A percentile compares a stretch with the other conserved stretches of the same genome.
phyloP scores from a whole-genome alignment of 2,888 invertebrate species.

The Pandemis heparana region DNA sequence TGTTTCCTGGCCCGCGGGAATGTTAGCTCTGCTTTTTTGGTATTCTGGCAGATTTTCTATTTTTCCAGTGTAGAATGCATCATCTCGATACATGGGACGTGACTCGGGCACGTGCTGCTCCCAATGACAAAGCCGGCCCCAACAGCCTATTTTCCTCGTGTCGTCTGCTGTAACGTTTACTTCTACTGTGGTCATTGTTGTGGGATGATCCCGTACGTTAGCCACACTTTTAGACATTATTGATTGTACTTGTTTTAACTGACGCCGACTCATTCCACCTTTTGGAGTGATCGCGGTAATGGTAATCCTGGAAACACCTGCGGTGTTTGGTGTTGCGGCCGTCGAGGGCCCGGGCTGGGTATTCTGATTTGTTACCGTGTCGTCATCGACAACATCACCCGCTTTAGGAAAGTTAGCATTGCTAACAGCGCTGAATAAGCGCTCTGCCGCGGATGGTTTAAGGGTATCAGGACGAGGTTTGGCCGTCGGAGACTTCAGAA shows the following conservation, averaged over 20 bases:
- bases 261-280: slow-evolving; percentile 65
- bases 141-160: slow-evolving; percentile 62
- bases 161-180: slow-evolving; percentile 53
- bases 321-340: slow-evolving; percentile 48
- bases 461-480: slow-evolving; percentile 43
- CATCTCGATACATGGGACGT: slow-evolving; percentile 79
- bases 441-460: slow-evolving; percentile 59
- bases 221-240: slow-evolving; percentile 60
- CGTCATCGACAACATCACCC: slow-evolving; percentile 61
- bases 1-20: slow-evolving; percentile 60
- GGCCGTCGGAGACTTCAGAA: slow-evolving; percentile 50
- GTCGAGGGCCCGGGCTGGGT: slow-evolving; percentile 35
- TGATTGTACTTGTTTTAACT: slow-evolving; percentile 72
- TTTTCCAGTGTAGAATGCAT: slow-evolving; percentile 75
- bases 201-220: slow-evolving; percentile 55
- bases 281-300: slow-evolving; percentile 65
- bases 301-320: slow-evolving; percentile 62
- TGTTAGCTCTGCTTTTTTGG: slow-evolving; percentile 70
- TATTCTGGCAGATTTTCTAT: slow-evolving; percentile 68
- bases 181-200: slow-evolving; percentile 54
- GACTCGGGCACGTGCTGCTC: slow-evolving; percentile 69
- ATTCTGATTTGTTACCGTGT: not conserved
- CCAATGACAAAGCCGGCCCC: slow-evolving; percentile 68
- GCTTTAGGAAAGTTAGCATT: slow-evolving; percentile 70
- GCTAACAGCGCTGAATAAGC: slow-evolving; percentile 60